phyloP scores from a whole-genome alignment of 2,797 vertebrate species.

The Fratercula arctica region DNA sequence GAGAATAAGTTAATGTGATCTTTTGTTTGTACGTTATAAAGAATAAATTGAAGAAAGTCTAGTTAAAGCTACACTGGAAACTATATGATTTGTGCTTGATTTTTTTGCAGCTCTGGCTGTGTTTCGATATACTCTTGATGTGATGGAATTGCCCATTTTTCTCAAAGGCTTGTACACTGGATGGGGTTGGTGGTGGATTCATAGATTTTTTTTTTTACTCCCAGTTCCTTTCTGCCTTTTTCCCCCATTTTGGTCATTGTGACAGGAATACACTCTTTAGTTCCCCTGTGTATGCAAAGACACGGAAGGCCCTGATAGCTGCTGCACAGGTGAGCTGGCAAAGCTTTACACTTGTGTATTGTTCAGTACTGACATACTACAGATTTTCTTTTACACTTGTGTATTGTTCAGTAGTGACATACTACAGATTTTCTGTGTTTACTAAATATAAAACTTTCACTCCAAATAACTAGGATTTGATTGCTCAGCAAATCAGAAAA shows the following conservation, averaged over 20 bases:
- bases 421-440: background rate
- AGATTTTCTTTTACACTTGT: background rate
- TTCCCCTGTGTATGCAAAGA: background rate
- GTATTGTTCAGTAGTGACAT: no score
- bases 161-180: background rate
- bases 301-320: background rate
- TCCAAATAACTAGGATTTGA: background rate
- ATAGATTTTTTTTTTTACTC: background rate
- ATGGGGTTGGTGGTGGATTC: background rate
- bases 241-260: background rate
- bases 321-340: background rate
- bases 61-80: background rate
- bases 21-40: background rate
- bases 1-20: background rate
- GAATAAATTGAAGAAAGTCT: background rate
- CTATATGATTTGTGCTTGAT: background rate
- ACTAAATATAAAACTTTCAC: background rate
- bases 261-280: background rate
- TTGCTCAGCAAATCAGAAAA: background rate
- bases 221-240: background rate
- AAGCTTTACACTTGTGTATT: background rate
- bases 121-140: background rate
- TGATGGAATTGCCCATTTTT: background rate
- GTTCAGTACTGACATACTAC: background rate
- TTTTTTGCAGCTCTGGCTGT: background rate